Evolutionary conservation across 2,113 vertebrate genomes (phyloP).

Genomic region (Phrynocephalus versicolor): DNA sequence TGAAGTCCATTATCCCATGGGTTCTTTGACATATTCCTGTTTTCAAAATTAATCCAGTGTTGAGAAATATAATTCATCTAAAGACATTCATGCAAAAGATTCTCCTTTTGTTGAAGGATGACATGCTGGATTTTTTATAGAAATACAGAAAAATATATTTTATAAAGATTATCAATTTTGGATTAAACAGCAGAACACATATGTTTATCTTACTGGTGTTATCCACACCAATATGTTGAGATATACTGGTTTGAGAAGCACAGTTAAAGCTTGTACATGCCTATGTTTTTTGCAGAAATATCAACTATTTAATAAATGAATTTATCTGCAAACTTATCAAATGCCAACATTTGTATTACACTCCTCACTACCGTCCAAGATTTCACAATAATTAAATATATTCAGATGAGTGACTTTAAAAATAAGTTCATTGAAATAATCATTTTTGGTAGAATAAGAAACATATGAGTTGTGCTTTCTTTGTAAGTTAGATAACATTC

Average conservation of each 20-base stretch:
- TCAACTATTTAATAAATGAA: not conserved
- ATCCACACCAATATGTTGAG: not conserved
- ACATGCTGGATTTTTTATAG: not conserved
- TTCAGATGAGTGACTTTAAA: not conserved
- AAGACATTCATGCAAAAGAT: not conserved
- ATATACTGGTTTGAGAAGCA: not conserved
- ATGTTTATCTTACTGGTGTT: too few species aligned
- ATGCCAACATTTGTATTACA: not conserved
- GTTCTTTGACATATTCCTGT: not conserved
- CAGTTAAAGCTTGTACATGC: not conserved
- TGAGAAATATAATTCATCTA: not conserved
- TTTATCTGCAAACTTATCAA: not conserved
- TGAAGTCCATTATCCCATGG: not conserved
- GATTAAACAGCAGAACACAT: not conserved
- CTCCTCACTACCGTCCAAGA: not conserved
- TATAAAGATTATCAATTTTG: not conserved
- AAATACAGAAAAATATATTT: not conserved
- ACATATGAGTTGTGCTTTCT: not conserved
- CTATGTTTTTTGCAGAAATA: constrained; percentile 9
- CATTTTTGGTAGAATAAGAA: not conserved
- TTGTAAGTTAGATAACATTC: not conserved
- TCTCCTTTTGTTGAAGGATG: not conserved
- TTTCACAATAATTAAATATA: not conserved
- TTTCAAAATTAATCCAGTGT: not conserved
- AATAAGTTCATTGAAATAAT: not conserved